These are phyloP conservation scores for Galerucella calmariensis DNA, from an alignment of 2,888 invertebrate genomes.

Conservation along the genomic window DNA sequence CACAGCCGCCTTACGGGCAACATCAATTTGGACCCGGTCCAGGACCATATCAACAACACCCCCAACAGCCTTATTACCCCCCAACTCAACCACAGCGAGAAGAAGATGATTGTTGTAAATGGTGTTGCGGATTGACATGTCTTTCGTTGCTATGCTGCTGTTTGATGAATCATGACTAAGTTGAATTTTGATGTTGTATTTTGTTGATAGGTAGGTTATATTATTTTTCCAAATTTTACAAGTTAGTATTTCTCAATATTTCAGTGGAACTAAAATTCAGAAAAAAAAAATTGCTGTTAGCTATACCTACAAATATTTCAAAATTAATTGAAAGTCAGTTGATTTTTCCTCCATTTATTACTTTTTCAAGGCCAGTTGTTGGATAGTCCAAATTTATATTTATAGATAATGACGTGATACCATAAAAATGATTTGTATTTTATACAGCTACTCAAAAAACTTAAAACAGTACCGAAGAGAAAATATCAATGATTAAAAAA, in stretches of 20 bases:
- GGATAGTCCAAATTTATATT: too few species aligned
- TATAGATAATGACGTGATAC: too few species aligned
- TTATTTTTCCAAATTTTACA: neutral
- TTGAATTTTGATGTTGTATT: neutral
- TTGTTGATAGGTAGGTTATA: conserved; percentile 1
- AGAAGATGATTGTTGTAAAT: conserved; percentile 43
- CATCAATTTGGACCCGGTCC: conserved; percentile 28
- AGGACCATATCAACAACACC: conserved; percentile 21
- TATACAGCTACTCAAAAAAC: too few species aligned
- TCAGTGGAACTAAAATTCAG: neutral
- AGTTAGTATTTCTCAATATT: neutral
- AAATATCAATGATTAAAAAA: too few species aligned
- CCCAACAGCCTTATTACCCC: conserved; percentile 31
- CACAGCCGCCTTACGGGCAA: conserved; percentile 29
- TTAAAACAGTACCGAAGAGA: too few species aligned
- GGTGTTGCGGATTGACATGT: conserved; percentile 45
- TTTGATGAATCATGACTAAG: conserved; percentile 41
- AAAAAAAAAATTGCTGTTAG: too few species aligned
- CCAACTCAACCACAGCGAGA: conserved; percentile 21
- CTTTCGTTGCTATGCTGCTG: conserved; percentile 45
- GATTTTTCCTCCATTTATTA: too few species aligned
- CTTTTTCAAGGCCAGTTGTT: too few species aligned
- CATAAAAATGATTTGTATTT: too few species aligned
- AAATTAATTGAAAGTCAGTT: too few species aligned
- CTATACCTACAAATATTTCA: too few species aligned